Evolutionary conservation across 2,113 vertebrate genomes (phyloP).

Genomic region (Ursus arctos): DNA sequence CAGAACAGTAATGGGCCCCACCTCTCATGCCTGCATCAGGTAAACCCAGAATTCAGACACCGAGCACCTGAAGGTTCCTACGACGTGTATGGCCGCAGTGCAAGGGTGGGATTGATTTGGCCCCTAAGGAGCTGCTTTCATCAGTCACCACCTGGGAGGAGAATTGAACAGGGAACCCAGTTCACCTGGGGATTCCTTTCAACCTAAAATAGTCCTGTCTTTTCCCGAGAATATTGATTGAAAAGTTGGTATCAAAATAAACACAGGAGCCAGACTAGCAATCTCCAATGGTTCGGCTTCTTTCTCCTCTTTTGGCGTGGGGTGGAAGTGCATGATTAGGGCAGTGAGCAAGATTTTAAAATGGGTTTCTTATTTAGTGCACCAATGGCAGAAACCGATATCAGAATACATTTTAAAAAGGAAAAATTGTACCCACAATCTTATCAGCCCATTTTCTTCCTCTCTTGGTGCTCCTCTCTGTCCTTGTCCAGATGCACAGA

Average conservation of each 20-base stretch:
- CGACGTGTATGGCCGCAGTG: not conserved
- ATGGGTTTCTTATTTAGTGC: not conserved
- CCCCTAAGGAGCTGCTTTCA: not conserved
- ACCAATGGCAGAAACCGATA: not conserved
- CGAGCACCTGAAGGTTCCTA: not conserved
- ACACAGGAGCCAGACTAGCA: not conserved
- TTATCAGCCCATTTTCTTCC: not conserved
- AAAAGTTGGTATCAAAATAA: conserved; percentile 36
- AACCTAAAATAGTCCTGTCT: not conserved
- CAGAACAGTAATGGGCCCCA: not conserved
- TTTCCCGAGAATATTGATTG: not conserved
- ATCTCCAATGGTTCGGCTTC: not conserved
- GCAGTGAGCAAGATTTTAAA: not conserved
- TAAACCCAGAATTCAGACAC: not conserved
- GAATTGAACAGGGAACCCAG: not conserved
- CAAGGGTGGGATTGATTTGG: not conserved
- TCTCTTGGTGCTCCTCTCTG: not conserved
- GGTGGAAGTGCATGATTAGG: not conserved
- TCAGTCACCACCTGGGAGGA: not conserved
- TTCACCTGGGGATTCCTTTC: conserved; percentile 34
- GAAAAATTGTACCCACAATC: not conserved
- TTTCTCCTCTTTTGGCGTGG: not conserved
- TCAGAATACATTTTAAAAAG: not conserved
- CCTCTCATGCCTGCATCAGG: not conserved
- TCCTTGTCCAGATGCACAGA: not conserved